Percentiles rank a stretch among this genome's conserved stretches.
Conservation (phyloP, 2,113 vertebrate species). For the Ursus arctos region DNA sequence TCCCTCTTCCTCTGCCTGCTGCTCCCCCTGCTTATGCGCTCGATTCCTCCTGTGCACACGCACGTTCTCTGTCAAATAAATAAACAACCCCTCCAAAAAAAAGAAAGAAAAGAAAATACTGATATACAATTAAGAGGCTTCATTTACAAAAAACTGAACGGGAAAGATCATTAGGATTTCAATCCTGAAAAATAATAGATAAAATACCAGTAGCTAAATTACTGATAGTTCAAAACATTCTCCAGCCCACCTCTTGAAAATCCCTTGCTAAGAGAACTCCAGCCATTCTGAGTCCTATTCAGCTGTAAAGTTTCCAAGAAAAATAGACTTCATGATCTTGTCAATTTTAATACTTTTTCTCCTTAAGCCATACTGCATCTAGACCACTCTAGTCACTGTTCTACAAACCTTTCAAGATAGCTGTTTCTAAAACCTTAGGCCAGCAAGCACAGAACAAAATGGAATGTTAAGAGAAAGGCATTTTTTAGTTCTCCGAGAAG, state of each 20-base stretch:
- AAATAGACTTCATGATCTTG: background rate
- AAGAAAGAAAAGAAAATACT: background rate
- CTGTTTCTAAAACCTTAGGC: background rate
- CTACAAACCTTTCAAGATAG: background rate
- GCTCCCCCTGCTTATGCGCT: background rate
- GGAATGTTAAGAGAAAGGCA: background rate
- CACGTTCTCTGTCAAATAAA: background rate
- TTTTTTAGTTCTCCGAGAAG: conserved; percentile 9
- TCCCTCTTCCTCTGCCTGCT: background rate
- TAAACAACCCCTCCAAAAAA: background rate
- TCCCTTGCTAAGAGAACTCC: conserved; percentile 2
- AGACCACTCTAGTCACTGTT: background rate
- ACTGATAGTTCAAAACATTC: conserved; percentile 24
- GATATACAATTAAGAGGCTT: conserved; percentile 45
- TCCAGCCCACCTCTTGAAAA: background rate
- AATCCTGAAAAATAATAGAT: background rate
- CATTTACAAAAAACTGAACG: conserved; percentile 52
- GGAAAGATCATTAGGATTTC: background rate
- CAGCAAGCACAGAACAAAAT: background rate
- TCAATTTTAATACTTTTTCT: background rate
- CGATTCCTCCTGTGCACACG: background rate
- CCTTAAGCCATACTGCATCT: background rate
- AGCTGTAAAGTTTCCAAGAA: conserved; percentile 36
- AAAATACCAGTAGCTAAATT: background rate
- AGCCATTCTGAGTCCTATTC: background rate